Evolutionary conservation across 2,113 vertebrate genomes (phyloP).

Genomic region (Actenoides lindsayi): DNA sequence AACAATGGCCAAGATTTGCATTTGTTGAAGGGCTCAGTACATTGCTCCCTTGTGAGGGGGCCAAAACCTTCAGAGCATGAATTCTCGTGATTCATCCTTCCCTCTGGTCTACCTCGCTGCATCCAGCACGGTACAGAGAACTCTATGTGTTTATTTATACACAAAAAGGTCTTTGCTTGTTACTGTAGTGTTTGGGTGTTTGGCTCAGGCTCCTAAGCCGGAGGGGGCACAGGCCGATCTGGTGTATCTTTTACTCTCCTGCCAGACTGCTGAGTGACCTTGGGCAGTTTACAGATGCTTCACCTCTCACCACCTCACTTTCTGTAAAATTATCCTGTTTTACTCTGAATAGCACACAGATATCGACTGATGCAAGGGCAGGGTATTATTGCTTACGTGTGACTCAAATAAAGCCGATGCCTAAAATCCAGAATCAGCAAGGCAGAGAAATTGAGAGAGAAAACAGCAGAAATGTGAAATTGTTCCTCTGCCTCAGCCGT

Average conservation of each 20-base stretch:
- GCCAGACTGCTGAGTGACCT: background rate
- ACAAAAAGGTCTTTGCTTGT: slow-evolving; percentile 32
- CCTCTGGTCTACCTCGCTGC: slow-evolving; percentile 32
- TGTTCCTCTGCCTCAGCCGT: background rate
- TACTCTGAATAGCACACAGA: background rate
- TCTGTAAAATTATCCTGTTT: slow-evolving; percentile 2
- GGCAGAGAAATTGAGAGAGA: background rate
- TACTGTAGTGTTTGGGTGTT: background rate
- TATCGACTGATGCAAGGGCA: background rate
- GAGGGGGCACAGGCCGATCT: background rate
- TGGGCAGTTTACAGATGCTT: background rate
- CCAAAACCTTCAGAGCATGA: slow-evolving; percentile 41
- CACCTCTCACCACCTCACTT: background rate
- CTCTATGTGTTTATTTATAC: slow-evolving; percentile 11
- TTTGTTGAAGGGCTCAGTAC: slow-evolving; percentile 39
- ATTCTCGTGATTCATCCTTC: slow-evolving; percentile 45
- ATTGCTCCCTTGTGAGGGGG: slow-evolving; percentile 11
- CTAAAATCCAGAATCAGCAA: background rate
- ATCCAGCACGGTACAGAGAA: background rate
- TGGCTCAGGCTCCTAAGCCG: background rate
- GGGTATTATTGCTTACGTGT: background rate
- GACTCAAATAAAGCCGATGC: background rate
- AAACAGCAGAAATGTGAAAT: background rate
- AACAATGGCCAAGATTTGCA: slow-evolving; percentile 44
- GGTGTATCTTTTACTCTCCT: background rate